Evolutionary conservation across 2,113 vertebrate genomes (phyloP).

Genomic region (Engystomops pustulosus): DNA sequence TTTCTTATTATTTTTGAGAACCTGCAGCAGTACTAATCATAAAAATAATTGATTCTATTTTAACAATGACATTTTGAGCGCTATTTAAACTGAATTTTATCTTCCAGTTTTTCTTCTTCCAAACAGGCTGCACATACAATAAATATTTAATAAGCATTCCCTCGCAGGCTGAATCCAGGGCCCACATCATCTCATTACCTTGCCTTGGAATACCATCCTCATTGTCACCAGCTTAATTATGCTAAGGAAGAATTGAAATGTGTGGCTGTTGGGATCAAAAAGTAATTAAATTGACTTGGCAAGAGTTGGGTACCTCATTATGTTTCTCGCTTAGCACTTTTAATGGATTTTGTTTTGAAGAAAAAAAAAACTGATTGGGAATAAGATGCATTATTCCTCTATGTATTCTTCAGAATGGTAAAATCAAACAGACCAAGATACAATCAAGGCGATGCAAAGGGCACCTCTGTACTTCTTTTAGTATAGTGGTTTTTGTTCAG

Average conservation of each 20-base stretch:
- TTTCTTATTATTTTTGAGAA: slow-evolving; percentile 45
- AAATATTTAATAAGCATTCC: slow-evolving; percentile 87
- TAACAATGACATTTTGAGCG: slow-evolving; percentile 51
- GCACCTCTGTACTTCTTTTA: slow-evolving; percentile 15
- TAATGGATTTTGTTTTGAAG: slow-evolving; percentile 71
- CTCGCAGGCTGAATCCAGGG: slow-evolving; percentile 76
- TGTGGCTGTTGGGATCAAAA: slow-evolving; percentile 80
- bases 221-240: slow-evolving; percentile 87
- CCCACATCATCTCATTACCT: slow-evolving; percentile 80
- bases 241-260: slow-evolving; percentile 77
- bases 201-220: slow-evolving; percentile 80
- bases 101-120: slow-evolving; percentile 73
- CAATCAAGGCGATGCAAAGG: slow-evolving; percentile 36
- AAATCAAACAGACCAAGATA: slow-evolving; percentile 36
- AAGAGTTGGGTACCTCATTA: slow-evolving; percentile 83
- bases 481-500: slow-evolving; percentile 3
- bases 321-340: slow-evolving; percentile 79
- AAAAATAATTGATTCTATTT: slow-evolving; percentile 57
- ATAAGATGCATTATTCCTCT: slow-evolving; percentile 49
- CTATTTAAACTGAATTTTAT: slow-evolving; percentile 71
- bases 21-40: slow-evolving; percentile 35
- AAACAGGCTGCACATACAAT: slow-evolving; percentile 76
- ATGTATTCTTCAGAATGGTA: slow-evolving; percentile 42
- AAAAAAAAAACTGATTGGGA: slow-evolving; percentile 63
- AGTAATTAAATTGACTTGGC: slow-evolving; percentile 86